Conservation (phyloP, 64 coral and sea anemone genomes). For the Hydrozoanthus tunicans region DNA sequence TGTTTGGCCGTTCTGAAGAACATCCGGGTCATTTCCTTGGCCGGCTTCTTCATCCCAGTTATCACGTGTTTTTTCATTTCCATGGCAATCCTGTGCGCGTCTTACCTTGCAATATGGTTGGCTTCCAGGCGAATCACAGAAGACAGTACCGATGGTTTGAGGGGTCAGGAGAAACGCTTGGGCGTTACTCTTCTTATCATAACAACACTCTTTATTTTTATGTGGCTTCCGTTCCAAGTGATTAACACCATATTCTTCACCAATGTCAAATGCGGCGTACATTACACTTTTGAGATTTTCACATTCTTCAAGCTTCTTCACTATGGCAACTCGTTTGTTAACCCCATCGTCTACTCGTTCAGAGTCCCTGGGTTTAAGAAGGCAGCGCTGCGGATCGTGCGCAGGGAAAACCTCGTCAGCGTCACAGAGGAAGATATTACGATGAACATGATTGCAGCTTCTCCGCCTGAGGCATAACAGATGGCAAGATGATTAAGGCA, state of each 20-base stretch:
- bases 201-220: constrained; percentile 10
- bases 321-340: constrained; percentile 53
- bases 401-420: constrained; percentile 25
- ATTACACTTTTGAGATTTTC: constrained; percentile 17
- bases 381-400: constrained; percentile 1
- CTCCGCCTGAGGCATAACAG: neutral
- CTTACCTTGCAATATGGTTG: constrained; percentile 7
- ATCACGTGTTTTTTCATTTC: constrained; percentile 28
- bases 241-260: constrained; percentile 3
- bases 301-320: constrained; percentile 41
- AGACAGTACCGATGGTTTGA: neutral
- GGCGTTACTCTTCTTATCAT: constrained; percentile 36
- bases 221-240: constrained; percentile 48
- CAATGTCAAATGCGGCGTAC: constrained; percentile 1
- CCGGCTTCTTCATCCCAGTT: constrained; percentile 22
- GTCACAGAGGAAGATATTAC: constrained; percentile 39
- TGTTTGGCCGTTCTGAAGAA: constrained; percentile 27
- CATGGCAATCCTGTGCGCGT: constrained; percentile 10
- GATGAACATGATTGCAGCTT: constrained; percentile 27
- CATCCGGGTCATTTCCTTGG: neutral
- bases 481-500: neutral
- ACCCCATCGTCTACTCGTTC: constrained; percentile 49
- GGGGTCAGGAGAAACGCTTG: constrained; percentile 18
- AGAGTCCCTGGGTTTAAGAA: constrained; percentile 46
- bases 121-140: neutral